These are phyloP conservation scores for Natrix natrix DNA, from an alignment of 2,797 vertebrate species.

Conservation along the genomic window DNA sequence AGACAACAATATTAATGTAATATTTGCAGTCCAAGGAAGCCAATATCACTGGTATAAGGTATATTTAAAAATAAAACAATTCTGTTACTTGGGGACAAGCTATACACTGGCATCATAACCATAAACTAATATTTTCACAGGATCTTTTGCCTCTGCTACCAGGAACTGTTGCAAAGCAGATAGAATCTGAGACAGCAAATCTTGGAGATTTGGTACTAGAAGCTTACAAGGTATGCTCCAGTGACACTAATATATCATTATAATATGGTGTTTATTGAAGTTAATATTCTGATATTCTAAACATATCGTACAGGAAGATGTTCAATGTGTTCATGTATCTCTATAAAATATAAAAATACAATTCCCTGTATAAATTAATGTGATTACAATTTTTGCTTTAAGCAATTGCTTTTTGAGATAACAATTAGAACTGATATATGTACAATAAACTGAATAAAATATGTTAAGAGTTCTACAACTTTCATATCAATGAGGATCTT, in stretches of 20 bases:
- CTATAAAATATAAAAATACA: neutral
- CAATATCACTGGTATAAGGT: slow-evolving; percentile 98
- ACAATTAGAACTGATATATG: neutral
- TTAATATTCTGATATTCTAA: neutral
- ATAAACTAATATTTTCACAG: slow-evolving; percentile 64
- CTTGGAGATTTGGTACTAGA: slow-evolving; percentile 91
- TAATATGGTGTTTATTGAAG: neutral
- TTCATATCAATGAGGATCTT: neutral
- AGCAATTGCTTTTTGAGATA: neutral
- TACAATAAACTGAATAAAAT: neutral
- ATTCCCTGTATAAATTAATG: neutral
- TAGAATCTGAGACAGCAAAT: slow-evolving; percentile 88
- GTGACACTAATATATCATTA: neutral
- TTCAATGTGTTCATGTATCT: neutral
- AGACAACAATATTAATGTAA: slow-evolving; percentile 89
- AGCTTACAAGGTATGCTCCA: slow-evolving; percentile 87
- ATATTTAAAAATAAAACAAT: slow-evolving; percentile 63
- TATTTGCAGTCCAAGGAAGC: slow-evolving; percentile 93
- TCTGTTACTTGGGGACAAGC: slow-evolving; percentile 13
- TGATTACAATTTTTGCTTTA: neutral
- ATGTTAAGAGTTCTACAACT: neutral
- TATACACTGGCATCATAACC: slow-evolving; percentile 33
- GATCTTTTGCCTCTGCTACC: slow-evolving; percentile 87
- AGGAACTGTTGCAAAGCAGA: slow-evolving; percentile 85
- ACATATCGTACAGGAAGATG: neutral